Evolutionary conservation across 2,797 vertebrate genomes (phyloP).

Genomic region (Gymnoscopelus microlampas): DNA sequence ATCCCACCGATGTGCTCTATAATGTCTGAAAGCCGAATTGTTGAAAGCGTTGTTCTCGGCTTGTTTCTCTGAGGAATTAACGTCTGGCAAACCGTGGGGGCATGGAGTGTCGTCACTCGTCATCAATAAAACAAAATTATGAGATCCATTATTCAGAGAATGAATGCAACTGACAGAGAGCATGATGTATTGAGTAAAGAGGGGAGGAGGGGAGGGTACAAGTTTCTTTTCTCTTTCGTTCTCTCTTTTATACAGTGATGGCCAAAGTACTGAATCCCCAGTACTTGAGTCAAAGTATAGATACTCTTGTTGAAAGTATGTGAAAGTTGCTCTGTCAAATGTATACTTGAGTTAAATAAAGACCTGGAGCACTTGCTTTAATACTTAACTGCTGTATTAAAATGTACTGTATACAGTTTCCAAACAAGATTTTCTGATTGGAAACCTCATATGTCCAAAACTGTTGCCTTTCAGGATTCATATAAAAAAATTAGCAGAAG

Average conservation of each 20-base stretch:
- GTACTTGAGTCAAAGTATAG: no score
- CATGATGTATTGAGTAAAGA: conserved; percentile 3
- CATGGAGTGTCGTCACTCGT: conserved; percentile 34
- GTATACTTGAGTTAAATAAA: no score
- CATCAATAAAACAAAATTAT: conserved; percentile 38
- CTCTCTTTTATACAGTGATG: conserved; percentile 4
- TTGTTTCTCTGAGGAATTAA: conserved; percentile 33
- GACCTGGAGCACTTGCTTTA: no score
- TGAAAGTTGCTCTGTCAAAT: no score
- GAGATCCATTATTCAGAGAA: conserved; percentile 34
- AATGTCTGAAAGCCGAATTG: conserved; percentile 11
- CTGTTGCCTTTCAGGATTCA: no score
- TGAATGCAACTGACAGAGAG: conserved; percentile 13
- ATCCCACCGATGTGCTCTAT: background rate
- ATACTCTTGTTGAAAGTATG: no score
- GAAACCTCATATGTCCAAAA: no score
- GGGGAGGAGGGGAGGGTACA: background rate
- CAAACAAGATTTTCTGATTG: no score
- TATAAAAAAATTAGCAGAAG: no score
- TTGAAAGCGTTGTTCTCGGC: conserved; percentile 22
- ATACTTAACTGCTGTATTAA: no score
- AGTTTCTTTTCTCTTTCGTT: conserved; percentile 14
- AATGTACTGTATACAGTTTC: no score
- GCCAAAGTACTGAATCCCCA: background rate
- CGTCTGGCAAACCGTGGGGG: conserved; percentile 23